Conservation (phyloP, 2,797 vertebrate species). For the Acanthis flammea region DNA sequence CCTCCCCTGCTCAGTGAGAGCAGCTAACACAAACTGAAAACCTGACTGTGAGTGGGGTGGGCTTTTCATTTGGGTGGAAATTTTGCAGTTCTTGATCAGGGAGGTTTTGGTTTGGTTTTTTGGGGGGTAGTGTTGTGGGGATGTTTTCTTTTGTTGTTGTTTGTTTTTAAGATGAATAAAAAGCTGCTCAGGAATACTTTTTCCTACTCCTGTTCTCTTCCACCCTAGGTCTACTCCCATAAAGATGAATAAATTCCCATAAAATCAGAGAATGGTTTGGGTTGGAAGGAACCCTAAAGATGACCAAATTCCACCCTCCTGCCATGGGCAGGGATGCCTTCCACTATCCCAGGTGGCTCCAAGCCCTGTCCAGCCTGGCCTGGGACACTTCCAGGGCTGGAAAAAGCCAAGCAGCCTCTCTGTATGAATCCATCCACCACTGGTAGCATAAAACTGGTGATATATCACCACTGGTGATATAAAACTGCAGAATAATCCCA, state of each 20-base stretch:
- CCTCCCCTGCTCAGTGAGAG: not conserved
- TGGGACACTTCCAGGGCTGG: not conserved
- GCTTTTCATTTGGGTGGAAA: not conserved
- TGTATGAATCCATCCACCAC: not conserved
- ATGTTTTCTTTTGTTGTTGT: not conserved
- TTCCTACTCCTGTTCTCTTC: not conserved
- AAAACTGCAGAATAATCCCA: not conserved
- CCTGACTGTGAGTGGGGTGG: not conserved
- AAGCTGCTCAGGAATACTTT: not conserved
- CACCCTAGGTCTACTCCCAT: not conserved
- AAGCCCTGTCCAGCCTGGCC: not conserved
- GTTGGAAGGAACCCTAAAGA: not conserved
- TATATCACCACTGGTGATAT: not conserved
- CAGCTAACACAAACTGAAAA: not conserved
- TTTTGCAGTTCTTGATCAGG: not conserved
- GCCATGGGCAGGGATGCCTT: not conserved
- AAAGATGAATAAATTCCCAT: not conserved
- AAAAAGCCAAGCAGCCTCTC: not conserved
- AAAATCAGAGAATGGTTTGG: not conserved
- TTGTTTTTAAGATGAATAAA: not conserved
- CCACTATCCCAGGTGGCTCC: not conserved
- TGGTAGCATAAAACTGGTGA: not conserved
- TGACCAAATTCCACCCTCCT: not conserved
- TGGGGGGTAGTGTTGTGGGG: accelerated
- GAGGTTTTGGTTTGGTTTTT: not conserved